phyloP scores from a whole-genome alignment of 2,113 vertebrate genomes.

The Amia ocellicauda region DNA sequence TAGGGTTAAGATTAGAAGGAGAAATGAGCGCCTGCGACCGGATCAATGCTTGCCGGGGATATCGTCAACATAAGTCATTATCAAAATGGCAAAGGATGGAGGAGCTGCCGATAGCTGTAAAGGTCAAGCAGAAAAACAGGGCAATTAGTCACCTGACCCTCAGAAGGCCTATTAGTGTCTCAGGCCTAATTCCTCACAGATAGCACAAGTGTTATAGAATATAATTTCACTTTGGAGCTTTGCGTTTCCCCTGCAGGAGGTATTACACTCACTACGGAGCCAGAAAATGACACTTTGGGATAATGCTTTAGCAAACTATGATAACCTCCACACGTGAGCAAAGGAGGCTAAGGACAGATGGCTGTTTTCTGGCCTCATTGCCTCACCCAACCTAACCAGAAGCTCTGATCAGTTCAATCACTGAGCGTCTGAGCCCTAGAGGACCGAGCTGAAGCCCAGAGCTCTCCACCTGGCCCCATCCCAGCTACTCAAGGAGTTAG shows the following conservation, averaged over 20 bases:
- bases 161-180: background rate
- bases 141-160: conserved; percentile 7
- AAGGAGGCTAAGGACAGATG: too few species aligned
- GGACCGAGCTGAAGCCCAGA: too few species aligned
- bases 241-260: background rate
- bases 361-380: too few species aligned
- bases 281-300: background rate
- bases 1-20: background rate
- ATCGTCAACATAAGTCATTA: background rate
- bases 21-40: background rate
- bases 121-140: background rate
- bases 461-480: too few species aligned
- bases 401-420: too few species aligned
- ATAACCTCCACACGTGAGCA: too few species aligned
- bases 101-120: background rate
- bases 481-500: too few species aligned
- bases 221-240: background rate
- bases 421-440: too few species aligned
- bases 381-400: too few species aligned
- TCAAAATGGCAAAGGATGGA: background rate
- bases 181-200: background rate
- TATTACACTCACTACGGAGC: background rate
- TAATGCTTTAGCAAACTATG: background rate
- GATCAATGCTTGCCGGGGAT: conserved; percentile 2
- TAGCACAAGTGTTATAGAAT: background rate